Base-by-base conservation (phyloP, 1,140 invertebrate genomes). In the Portunus trituberculatus region DNA sequence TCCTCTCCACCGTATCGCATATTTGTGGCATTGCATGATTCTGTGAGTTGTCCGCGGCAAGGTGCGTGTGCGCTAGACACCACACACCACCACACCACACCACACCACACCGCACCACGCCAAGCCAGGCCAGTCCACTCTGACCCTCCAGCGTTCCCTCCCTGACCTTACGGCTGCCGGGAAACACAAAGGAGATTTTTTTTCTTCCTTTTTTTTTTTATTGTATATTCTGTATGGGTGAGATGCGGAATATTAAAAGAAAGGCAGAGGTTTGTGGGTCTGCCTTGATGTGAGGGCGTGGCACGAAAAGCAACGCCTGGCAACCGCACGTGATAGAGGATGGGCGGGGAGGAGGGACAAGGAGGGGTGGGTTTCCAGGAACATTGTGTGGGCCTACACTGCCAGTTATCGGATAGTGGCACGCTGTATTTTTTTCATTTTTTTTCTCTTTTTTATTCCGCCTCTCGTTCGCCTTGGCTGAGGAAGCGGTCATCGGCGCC, bases 341-440 rank as follows among this genome's bases (percentile, higher is more conserved):
- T 7, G n/a, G 29, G 45, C 48, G 48, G 48, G 48, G 48, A 14
- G 6, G 48, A 14, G 48, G 48, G 48, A 14, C 48, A 25, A 25
- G 67, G 67, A 76, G 67, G 67, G 67, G 67, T 76, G 25, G 67
- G 25, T n/a, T 76, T 76, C 67, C 67, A 76, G 67, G 67, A 76
- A 76, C 67, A n/a, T 76, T 76, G 67, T 76, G 67, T 76, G 67
- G 67, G 67, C 67, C 67, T 76, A 76, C 67, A 76, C 67, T n/a
- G 67, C 67, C 67, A n/a, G 67, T 76, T 76, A 76, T 76, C 67
- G 67, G 67, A 76, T 7, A 76, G 67, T 76, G 67, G 67, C 67
- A n/a, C 67, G n/a, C 67, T n/a, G n/a, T 25, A 7, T 76, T 76
- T n/a, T 76, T 76, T 76, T 20, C 8, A 1, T n/a, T 76, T 76